A percentile compares a stretch with the other conserved stretches of the same genome.
These are phyloP conservation scores for Pelobates fuscus DNA, from an alignment of 2,113 vertebrate species.

Conservation along the genomic window DNA sequence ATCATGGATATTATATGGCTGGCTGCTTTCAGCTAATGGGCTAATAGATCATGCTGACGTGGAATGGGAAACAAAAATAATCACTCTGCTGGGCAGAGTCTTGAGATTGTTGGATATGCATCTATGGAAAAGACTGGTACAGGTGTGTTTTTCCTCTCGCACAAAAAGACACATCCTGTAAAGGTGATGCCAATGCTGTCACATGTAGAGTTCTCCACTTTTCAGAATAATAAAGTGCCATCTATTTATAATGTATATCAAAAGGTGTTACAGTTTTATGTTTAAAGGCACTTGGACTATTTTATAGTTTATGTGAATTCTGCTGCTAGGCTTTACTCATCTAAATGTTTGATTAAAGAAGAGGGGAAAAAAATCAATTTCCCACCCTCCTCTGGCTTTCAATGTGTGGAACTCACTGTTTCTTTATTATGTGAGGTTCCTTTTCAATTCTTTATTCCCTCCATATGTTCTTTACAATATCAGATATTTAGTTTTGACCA, in stretches of 20 bases:
- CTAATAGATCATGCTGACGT: constrained; percentile 1
- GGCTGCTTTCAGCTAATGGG: constrained; percentile 25
- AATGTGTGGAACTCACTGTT: constrained; percentile 53
- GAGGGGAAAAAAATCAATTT: constrained; percentile 37
- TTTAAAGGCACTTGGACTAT: constrained; percentile 62
- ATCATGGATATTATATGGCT: constrained; percentile 18
- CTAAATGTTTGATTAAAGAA: constrained; percentile 24
- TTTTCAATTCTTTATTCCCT: constrained; percentile 49
- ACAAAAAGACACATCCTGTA: constrained; percentile 41
- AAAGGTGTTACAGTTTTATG: constrained; percentile 55
- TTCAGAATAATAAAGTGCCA: constrained; percentile 59
- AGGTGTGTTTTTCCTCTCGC: constrained; percentile 46
- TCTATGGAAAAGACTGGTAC: constrained; percentile 29
- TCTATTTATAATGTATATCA: constrained; percentile 66
- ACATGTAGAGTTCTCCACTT: constrained; percentile 57
- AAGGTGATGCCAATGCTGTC: constrained; percentile 39
- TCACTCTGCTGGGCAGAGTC: constrained; percentile 53
- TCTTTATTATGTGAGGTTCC: constrained; percentile 54
- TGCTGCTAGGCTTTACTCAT: constrained; percentile 55
- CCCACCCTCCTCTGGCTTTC: constrained; percentile 34
- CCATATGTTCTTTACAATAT: not conserved
- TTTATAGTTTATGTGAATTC: constrained; percentile 62
- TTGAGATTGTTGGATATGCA: constrained; percentile 6
- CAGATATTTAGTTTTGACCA: not conserved
- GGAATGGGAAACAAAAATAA: constrained; percentile 13